These are phyloP conservation scores for Copsychus sechellarum DNA, from an alignment of 2,113 vertebrate genomes.

Conservation along the genomic window DNA sequence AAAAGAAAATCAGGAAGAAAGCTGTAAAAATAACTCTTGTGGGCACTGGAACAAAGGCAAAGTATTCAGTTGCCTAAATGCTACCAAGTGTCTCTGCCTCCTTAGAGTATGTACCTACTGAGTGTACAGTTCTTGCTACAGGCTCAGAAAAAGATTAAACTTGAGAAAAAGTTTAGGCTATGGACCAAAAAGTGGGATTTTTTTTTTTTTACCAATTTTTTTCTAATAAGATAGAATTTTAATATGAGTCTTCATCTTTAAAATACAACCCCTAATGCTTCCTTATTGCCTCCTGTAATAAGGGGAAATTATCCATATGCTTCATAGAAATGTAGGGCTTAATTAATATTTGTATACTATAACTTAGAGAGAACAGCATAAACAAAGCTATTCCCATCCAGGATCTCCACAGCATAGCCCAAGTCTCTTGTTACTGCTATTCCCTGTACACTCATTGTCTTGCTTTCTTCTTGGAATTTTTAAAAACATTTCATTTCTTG, in stretches of 20 bases:
- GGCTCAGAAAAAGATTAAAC: not conserved
- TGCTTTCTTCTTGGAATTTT: not conserved
- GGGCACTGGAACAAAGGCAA: not conserved
- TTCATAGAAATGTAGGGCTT: not conserved
- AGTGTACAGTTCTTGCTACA: not conserved
- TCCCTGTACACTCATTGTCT: not conserved
- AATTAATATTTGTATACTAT: not conserved
- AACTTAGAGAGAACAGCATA: not conserved
- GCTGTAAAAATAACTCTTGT: not conserved
- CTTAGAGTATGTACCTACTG: not conserved
- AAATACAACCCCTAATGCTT: not conserved
- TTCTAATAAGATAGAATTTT: not conserved
- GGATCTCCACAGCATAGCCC: not conserved
- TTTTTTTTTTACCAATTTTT: fast-evolving
- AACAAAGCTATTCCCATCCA: not conserved
- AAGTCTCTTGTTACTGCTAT: not conserved
- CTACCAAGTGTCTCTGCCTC: not conserved
- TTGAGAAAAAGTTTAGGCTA: not conserved
- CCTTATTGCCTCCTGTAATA: not conserved
- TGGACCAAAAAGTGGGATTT: not conserved
- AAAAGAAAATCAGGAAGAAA: not conserved
- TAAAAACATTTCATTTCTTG: not conserved
- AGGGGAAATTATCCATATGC: not conserved
- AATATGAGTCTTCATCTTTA: not conserved
- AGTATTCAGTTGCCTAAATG: not conserved